Evolutionary conservation across 1,140 invertebrate genomes (phyloP).

Genomic region (Grapholita molesta): DNA sequence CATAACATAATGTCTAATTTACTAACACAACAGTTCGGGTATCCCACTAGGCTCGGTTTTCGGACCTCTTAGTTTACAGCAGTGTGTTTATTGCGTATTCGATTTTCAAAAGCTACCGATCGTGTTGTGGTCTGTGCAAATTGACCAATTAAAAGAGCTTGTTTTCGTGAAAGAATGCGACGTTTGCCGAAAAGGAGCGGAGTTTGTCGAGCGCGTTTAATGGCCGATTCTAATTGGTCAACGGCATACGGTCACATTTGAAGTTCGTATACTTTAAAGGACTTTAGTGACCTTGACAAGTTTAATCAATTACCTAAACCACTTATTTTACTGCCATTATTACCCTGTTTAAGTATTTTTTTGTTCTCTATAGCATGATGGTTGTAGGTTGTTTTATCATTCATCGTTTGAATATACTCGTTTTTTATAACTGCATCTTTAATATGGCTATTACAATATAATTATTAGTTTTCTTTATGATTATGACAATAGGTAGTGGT

Average conservation of each 20-base stretch:
- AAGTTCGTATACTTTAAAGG: constrained; percentile 21
- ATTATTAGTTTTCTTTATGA: too few species aligned
- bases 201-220: constrained; percentile 45
- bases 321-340: not conserved
- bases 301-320: not conserved
- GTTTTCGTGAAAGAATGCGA: constrained; percentile 66
- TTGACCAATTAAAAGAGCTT: constrained; percentile 56
- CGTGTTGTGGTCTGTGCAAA: constrained; percentile 45
- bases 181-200: constrained; percentile 41
- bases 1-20: not conserved
- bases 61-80: not conserved
- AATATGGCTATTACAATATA: too few species aligned
- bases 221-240: constrained; percentile 66
- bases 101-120: constrained; percentile 50
- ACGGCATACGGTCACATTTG: constrained; percentile 36
- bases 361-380: too few species aligned
- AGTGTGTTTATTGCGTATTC: constrained; percentile 22
- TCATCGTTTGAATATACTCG: too few species aligned
- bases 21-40: not conserved
- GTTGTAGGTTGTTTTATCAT: too few species aligned
- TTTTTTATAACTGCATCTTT: too few species aligned
- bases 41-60: not conserved
- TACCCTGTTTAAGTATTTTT: not conserved
- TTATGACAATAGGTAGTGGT: not conserved
- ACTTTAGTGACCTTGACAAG: constrained; percentile 17